phyloP scores from a whole-genome alignment of 1,140 invertebrate genomes.

The Tetranychus urticae region DNA sequence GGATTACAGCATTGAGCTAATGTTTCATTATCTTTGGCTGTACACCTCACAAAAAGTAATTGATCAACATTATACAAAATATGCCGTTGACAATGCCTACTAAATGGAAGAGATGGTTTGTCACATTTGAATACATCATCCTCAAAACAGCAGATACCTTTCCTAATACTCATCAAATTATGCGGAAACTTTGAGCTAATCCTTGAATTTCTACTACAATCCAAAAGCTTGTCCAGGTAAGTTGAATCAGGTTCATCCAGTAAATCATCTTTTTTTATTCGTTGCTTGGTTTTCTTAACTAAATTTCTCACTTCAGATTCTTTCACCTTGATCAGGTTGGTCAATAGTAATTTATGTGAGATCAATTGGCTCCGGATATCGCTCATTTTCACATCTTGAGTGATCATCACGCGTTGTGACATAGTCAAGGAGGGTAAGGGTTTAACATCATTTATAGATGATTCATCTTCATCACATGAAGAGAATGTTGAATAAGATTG shows the following conservation, averaged over 20 bases:
- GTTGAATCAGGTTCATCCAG: not conserved
- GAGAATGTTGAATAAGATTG: not conserved
- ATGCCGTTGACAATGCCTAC: constrained; percentile 54
- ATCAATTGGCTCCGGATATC: constrained; percentile 2
- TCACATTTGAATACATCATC: constrained; percentile 25
- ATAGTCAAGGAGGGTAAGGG: not conserved
- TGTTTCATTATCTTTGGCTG: constrained; percentile 62
- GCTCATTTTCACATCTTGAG: not conserved
- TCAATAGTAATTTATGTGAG: constrained; percentile 2
- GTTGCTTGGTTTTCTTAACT: not conserved
- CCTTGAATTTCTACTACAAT: not conserved
- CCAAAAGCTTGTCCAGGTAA: not conserved
- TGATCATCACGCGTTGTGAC: not conserved
- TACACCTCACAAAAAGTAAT: constrained; percentile 63
- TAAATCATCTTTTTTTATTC: not conserved
- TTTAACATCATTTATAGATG: not conserved
- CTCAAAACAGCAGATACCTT: constrained; percentile 20
- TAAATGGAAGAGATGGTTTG: constrained; percentile 45
- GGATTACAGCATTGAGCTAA: constrained; percentile 55
- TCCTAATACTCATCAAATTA: constrained; percentile 4
- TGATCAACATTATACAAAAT: constrained; percentile 67
- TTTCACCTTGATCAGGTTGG: not conserved
- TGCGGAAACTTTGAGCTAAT: not conserved
- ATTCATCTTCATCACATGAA: not conserved
- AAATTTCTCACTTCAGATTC: constrained; percentile 1